Evolutionary conservation across 2,113 vertebrate species (phyloP).

Genomic region (Microcebus lehilahytsara): DNA sequence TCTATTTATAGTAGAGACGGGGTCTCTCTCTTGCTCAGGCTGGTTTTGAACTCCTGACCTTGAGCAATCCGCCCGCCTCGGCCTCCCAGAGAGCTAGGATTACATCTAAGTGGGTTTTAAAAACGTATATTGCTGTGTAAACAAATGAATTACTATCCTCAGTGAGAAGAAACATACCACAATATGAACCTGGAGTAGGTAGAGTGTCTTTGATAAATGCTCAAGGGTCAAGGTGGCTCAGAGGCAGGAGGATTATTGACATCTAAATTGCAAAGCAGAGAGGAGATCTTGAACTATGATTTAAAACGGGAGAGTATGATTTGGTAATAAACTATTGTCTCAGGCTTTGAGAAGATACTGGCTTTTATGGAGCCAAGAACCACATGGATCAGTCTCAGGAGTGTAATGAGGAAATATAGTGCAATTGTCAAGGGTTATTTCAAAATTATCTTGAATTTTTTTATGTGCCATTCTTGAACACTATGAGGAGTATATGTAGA

Average conservation of each 20-base stretch:
- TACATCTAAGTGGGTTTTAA: background rate
- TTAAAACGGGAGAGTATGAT: background rate
- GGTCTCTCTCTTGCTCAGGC: too few relatives aligned
- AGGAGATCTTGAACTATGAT: background rate
- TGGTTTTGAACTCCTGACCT: too few relatives aligned
- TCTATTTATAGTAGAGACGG: too few relatives aligned
- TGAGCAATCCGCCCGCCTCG: too few relatives aligned
- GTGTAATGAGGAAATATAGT: background rate
- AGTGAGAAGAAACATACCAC: background rate
- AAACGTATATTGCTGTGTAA: background rate
- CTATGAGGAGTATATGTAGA: background rate
- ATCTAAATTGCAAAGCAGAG: background rate
- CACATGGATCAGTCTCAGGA: background rate
- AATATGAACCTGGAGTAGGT: background rate
- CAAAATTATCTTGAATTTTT: background rate
- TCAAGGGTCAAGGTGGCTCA: background rate
- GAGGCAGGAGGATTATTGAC: too few relatives aligned
- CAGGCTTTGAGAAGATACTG: background rate
- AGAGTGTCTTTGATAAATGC: background rate
- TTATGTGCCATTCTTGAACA: background rate
- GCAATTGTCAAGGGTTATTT: background rate
- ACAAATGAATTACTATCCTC: background rate
- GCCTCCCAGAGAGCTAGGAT: too few relatives aligned
- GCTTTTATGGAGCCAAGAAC: background rate
- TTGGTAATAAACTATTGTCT: background rate